A percentile compares a stretch with the other conserved stretches of the same genome.
Conservation (phyloP, 1,140 invertebrate genomes). For the Orussus abietinus region DNA sequence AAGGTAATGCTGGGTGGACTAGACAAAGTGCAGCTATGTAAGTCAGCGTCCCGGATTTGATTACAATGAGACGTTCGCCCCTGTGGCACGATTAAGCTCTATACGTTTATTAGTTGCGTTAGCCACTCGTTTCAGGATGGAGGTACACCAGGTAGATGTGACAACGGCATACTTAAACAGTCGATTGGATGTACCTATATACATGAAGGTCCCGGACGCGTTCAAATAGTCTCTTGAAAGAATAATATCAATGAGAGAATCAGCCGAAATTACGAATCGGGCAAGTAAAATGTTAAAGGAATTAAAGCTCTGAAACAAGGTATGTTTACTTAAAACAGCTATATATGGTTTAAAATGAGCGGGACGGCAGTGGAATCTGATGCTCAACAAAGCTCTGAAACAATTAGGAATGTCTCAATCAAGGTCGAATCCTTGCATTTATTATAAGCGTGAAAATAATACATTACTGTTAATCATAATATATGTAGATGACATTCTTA, state of each 20-base stretch:
- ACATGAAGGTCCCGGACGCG: too few species aligned
- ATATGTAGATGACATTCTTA: slow-evolving; percentile 16
- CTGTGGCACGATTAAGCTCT: slow-evolving; percentile 22
- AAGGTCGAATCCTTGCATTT: slow-evolving; percentile 10
- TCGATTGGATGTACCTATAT: too few species aligned
- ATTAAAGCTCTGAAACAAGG: too few species aligned
- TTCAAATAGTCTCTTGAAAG: too few species aligned
- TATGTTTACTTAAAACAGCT: slow-evolving; percentile 10
- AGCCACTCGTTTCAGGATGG: slow-evolving; percentile 18
- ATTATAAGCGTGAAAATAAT: not conserved
- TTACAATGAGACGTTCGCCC: slow-evolving; percentile 30
- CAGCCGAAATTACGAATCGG: too few species aligned
- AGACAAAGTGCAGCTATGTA: slow-evolving; percentile 26
- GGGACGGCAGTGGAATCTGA: slow-evolving; percentile 9
- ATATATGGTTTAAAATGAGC: slow-evolving; percentile 20
- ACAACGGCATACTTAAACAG: slow-evolving; percentile 19
- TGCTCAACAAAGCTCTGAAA: slow-evolving; percentile 7
- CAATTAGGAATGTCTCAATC: slow-evolving; percentile 2
- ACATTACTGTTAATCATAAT: slow-evolving; percentile 6
- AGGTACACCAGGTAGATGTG: slow-evolving; percentile 14
- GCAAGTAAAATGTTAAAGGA: too few species aligned
- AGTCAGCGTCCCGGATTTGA: slow-evolving; percentile 28
- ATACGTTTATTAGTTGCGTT: slow-evolving; percentile 26
- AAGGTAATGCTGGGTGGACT: slow-evolving; percentile 8
- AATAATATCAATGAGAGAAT: too few species aligned